A percentile compares a stretch with the other conserved stretches of the same genome.
Evolutionary conservation across 2,888 invertebrate species (phyloP).

Genomic region (Himalopsyche tibetana): DNA sequence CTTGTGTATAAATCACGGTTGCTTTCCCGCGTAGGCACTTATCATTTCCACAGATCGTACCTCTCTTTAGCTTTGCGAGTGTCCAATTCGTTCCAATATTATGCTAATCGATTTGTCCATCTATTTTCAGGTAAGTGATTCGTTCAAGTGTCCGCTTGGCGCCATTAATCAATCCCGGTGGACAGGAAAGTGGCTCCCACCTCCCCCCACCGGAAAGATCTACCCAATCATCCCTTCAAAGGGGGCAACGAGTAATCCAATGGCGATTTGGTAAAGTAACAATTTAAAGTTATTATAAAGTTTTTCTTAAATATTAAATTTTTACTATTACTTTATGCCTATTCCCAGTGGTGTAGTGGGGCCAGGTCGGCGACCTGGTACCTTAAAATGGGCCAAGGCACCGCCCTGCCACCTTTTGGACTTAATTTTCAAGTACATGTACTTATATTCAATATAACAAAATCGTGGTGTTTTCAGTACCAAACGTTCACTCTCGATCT

Average conservation of each 20-base stretch:
- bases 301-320: neutral
- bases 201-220: neutral
- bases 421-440: too few relatives aligned
- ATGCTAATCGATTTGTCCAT: conserved; percentile 59
- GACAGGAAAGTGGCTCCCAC: conserved; percentile 47
- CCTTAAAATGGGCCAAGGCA: too few relatives aligned
- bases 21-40: conserved; percentile 37
- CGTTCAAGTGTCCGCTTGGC: conserved; percentile 51
- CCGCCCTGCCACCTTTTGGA: too few relatives aligned
- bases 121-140: conserved; percentile 62
- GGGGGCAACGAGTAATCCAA: neutral
- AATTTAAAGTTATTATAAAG: neutral
- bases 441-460: too few relatives aligned
- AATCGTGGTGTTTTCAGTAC: too few relatives aligned
- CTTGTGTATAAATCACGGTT: conserved; percentile 31
- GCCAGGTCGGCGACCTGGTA: too few relatives aligned
- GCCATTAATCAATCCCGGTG: conserved; percentile 55
- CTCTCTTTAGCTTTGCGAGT: conserved; percentile 42
- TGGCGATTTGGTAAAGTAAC: neutral
- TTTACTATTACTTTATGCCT: too few relatives aligned
- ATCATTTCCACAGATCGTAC: conserved; percentile 41
- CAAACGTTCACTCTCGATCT: too few relatives aligned
- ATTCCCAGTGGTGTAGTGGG: too few relatives aligned
- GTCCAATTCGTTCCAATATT: conserved; percentile 34
- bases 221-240: conserved; percentile 7